Evolutionary conservation across 2,797 vertebrate genomes (phyloP).

Genomic region (Botia almorhae): DNA sequence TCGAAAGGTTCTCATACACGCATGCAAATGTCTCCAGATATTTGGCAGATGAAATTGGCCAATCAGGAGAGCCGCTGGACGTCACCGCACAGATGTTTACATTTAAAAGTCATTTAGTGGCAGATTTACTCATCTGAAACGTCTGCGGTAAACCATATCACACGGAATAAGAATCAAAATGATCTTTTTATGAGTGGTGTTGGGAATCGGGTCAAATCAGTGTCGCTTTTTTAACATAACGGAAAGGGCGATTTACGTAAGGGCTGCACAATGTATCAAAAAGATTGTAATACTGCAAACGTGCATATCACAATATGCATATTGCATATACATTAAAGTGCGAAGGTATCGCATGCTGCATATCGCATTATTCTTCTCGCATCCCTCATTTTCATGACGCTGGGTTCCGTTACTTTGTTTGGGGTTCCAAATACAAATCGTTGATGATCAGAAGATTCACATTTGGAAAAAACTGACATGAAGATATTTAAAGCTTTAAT

Average conservation of each 20-base stretch:
- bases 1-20: neutral
- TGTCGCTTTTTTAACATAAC: neutral
- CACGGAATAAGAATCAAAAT: neutral
- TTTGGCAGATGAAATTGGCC: neutral
- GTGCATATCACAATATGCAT: too few relatives aligned
- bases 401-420: too few relatives aligned
- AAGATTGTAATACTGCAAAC: too few relatives aligned
- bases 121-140: constrained; percentile 22
- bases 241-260: neutral
- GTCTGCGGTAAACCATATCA: constrained; percentile 11
- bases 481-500: too few relatives aligned
- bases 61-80: neutral
- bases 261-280: too few relatives aligned
- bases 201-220: neutral
- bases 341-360: too few relatives aligned
- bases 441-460: too few relatives aligned
- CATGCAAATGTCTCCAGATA: neutral
- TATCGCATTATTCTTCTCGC: too few relatives aligned
- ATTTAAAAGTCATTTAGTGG: constrained; percentile 8
- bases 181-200: neutral
- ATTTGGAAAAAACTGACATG: too few relatives aligned
- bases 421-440: too few relatives aligned
- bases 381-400: too few relatives aligned
- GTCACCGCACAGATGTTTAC: constrained; percentile 25
- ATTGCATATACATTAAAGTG: too few relatives aligned